Evolutionary conservation across 2,888 invertebrate species (phyloP), one percentile per base, ranked within the genome.

Genomic region (Sclerodermus sp.): DNA sequence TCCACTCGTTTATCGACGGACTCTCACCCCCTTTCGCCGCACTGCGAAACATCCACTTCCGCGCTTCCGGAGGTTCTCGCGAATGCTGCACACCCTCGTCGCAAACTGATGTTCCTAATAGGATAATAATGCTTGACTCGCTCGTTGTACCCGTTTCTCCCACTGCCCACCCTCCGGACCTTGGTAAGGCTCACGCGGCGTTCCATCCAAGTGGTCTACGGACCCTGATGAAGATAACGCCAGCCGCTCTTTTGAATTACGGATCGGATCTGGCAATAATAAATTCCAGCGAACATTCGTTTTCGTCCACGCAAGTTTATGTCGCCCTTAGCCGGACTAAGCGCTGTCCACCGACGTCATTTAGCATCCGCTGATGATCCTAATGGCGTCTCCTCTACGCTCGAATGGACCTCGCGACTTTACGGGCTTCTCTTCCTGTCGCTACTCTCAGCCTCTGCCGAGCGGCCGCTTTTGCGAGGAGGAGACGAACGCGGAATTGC

Each of bases 291-390:
- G 71, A 76, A 75, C 77, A 77, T 77, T 77, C 73, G 76, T 77
- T 77, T 77, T 77, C 76, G 76, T 76, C 72, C 71, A 75, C 73
- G 74, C 76, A 75, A 77, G 70, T 76, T 77, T 76, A 77, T 75
- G 74, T 68, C 76, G 70, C 74, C 71, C 75, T 76, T 74, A 74
- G 71, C 66, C 56, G 64, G 66, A 71, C 73, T 74, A 74, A 75
- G 75, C 72, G 70, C 68, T n/a, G n/a, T n/a, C 68, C 62, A 49
- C 73, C 70, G 70, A 69, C 72, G 76, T 76, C 77, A 74, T 76
- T 77, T 77, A 76, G 71, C 72, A 74, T 73, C 67, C 66, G 65
- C 66, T 70, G 74, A 76, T 74, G 74, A 61, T 58, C 68, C 73
- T 76, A 77, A 76, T 76, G 44, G 43, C 50, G 45, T 45, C 42